A percentile compares a stretch with the other conserved stretches of the same genome.
These are phyloP conservation scores for Sitta carolinensis DNA, from an alignment of 2,797 vertebrate species.

Conservation along the genomic window DNA sequence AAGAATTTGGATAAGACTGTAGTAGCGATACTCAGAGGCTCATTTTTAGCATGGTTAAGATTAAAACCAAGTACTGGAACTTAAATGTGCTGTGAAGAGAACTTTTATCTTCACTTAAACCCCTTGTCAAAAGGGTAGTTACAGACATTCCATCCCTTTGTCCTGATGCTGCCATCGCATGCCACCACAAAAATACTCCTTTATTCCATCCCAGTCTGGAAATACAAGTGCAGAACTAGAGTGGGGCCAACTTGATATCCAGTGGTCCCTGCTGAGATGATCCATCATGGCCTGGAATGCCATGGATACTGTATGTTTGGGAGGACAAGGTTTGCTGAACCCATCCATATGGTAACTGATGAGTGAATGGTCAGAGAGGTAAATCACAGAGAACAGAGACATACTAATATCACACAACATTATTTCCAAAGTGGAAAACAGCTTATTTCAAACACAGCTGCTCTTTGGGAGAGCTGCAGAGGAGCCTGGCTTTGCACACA, in stretches of 20 bases:
- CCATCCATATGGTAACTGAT: background rate
- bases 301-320: accelerated
- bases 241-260: background rate
- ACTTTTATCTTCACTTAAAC: background rate
- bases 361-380: background rate
- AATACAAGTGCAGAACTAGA: background rate
- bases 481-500: background rate
- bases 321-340: background rate
- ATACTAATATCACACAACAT: background rate
- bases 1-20: background rate
- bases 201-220: background rate
- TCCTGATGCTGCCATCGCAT: background rate
- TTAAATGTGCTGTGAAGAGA: background rate
- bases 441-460: background rate
- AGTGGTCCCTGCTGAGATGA: background rate
- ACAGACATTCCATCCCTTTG: background rate
- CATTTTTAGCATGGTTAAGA: background rate
- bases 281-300: background rate
- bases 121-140: background rate
- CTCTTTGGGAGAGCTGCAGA: background rate
- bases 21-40: background rate
- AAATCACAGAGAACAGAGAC: background rate
- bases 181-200: background rate
- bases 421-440: background rate
- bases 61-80: background rate